These are phyloP conservation scores for Stictonetta naevosa DNA, from an alignment of 2,113 vertebrate species.

Conservation along the genomic window DNA sequence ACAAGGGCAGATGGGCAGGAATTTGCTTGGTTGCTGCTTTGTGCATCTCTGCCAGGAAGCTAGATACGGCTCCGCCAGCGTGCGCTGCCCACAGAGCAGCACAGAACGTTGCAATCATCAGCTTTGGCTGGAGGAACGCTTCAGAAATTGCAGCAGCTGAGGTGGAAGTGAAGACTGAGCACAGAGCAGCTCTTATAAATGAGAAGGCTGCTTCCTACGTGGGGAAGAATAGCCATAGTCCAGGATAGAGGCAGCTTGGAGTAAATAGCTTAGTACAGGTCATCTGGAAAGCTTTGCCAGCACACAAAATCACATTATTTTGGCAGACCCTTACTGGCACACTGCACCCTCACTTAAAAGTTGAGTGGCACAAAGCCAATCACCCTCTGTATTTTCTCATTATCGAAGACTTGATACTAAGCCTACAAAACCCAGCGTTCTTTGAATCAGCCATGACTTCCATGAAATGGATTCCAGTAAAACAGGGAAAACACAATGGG, in stretches of 20 bases:
- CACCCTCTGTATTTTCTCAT: neutral
- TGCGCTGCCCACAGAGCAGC: neutral
- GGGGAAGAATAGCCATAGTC: neutral
- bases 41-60: neutral
- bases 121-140: neutral
- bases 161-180: neutral
- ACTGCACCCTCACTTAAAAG: neutral
- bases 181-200: neutral
- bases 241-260: neutral
- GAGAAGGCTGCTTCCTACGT: neutral
- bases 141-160: neutral
- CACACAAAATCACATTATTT: neutral
- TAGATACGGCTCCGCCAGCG: neutral
- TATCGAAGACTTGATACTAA: neutral
- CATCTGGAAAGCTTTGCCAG: neutral
- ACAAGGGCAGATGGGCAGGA: neutral
- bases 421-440: neutral
- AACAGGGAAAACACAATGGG: neutral
- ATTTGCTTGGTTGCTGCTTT: neutral
- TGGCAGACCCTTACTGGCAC: neutral
- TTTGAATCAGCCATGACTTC: neutral
- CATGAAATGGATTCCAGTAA: neutral
- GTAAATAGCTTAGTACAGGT: neutral
- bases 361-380: neutral
- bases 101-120: rapidly evolving